A percentile compares a stretch with the other conserved stretches of the same genome.
phyloP scores from a whole-genome alignment of 1,140 invertebrate genomes.

The Ganaspis sp. region DNA sequence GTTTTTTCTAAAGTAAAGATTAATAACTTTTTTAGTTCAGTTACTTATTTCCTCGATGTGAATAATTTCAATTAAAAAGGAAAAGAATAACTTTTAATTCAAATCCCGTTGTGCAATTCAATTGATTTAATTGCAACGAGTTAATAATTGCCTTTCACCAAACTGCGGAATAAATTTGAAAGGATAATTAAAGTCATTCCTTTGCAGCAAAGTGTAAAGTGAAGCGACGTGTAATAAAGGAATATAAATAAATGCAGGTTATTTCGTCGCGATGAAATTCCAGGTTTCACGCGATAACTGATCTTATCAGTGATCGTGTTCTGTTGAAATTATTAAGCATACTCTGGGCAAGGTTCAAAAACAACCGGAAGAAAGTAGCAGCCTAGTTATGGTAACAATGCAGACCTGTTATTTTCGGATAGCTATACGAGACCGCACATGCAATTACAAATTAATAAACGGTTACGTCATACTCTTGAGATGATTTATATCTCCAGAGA shows the following conservation, averaged over 20 bases:
- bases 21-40: too few relatives aligned
- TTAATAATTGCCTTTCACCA: slow-evolving; percentile 7
- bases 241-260: slow-evolving; percentile 1
- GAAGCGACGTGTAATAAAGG: background rate
- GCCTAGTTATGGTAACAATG: slow-evolving; percentile 53
- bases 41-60: too few relatives aligned
- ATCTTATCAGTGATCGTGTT: slow-evolving; percentile 27
- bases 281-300: slow-evolving; percentile 17
- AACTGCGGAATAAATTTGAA: background rate
- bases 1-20: too few relatives aligned
- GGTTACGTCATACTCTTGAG: slow-evolving; percentile 49
- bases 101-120: background rate
- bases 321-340: slow-evolving; percentile 24
- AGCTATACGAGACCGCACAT: slow-evolving; percentile 50
- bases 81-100: background rate
- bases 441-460: slow-evolving; percentile 67
- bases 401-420: slow-evolving; percentile 61
- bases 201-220: background rate
- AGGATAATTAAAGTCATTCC: background rate
- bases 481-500: slow-evolving; percentile 58
- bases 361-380: slow-evolving; percentile 52
- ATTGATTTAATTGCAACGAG: background rate
- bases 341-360: background rate
- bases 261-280: slow-evolving; percentile 24
- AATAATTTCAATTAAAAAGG: too few relatives aligned